Conservation (phyloP, 2,797 vertebrate genomes). For the Carcharodon carcharias region DNA sequence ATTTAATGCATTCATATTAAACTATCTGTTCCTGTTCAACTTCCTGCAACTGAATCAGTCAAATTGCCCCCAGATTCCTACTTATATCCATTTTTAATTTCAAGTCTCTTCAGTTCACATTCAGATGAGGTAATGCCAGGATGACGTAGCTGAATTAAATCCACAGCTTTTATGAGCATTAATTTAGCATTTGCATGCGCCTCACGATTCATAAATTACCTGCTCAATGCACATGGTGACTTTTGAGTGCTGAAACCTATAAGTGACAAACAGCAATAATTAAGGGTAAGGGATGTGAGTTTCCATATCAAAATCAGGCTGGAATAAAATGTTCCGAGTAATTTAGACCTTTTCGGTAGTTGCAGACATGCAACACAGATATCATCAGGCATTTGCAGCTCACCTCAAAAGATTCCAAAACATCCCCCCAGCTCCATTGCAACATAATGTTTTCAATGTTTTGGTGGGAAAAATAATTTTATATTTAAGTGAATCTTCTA, state of each 20-base stretch:
- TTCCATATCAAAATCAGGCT: background rate
- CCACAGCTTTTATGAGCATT: background rate
- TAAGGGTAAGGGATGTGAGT: background rate
- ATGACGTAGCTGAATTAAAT: background rate
- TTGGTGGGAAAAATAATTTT: background rate
- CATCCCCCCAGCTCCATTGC: background rate
- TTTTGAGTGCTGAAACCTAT: background rate
- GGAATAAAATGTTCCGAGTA: background rate
- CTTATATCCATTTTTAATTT: background rate
- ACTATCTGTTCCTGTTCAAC: background rate
- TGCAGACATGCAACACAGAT: background rate
- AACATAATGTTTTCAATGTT: background rate
- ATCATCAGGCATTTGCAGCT: background rate
- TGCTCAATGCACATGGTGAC: background rate
- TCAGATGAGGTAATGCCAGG: background rate
- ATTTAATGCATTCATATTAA: background rate
- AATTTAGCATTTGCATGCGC: background rate
- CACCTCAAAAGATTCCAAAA: background rate
- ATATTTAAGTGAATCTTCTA: background rate
- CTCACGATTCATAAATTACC: background rate
- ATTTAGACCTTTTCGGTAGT: background rate
- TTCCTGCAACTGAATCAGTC: background rate
- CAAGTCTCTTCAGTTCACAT: too few relatives aligned
- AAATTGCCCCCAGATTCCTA: background rate
- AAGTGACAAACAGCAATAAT: background rate